A percentile compares a stretch with the other conserved stretches of the same genome.
phyloP scores from a whole-genome alignment of 2,797 vertebrate genomes.

The Oreochromis grahami region DNA sequence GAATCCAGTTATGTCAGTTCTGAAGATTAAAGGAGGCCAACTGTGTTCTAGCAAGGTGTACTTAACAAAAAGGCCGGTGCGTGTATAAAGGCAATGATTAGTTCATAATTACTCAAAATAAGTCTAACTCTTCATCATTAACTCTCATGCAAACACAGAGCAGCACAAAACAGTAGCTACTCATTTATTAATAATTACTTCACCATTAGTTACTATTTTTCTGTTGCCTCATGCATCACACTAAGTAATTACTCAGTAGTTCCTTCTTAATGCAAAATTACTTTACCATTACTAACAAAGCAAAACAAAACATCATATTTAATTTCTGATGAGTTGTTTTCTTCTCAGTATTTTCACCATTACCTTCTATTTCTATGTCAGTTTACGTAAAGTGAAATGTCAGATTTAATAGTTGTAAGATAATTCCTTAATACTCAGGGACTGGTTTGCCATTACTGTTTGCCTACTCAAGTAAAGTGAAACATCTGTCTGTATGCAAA shows the following conservation, averaged over 20 bases:
- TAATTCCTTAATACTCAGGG: not conserved
- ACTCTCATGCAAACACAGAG: not conserved
- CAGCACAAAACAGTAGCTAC: not conserved
- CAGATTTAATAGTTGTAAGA: not conserved
- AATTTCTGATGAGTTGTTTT: not conserved
- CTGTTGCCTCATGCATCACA: not conserved
- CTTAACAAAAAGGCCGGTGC: not conserved
- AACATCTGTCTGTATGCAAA: not conserved
- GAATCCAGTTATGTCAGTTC: not conserved
- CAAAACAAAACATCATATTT: not conserved
- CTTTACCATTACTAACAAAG: not conserved
- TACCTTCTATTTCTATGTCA: not conserved
- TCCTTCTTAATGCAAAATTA: not conserved
- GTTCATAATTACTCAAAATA: not conserved
- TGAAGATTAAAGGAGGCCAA: not conserved
- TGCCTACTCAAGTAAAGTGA: not conserved
- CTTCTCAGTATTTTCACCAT: not conserved
- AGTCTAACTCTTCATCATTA: not conserved
- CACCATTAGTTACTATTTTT: not conserved
- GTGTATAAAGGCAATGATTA: not conserved
- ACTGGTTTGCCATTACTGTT: not conserved
- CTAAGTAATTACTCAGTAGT: not conserved
- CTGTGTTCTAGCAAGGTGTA: not conserved
- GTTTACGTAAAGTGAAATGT: not conserved
- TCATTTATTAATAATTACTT: not conserved